Percentiles rank a stretch among this genome's conserved stretches.
phyloP scores from a whole-genome alignment of 2,888 invertebrate genomes.

The Auanema sp. region DNA sequence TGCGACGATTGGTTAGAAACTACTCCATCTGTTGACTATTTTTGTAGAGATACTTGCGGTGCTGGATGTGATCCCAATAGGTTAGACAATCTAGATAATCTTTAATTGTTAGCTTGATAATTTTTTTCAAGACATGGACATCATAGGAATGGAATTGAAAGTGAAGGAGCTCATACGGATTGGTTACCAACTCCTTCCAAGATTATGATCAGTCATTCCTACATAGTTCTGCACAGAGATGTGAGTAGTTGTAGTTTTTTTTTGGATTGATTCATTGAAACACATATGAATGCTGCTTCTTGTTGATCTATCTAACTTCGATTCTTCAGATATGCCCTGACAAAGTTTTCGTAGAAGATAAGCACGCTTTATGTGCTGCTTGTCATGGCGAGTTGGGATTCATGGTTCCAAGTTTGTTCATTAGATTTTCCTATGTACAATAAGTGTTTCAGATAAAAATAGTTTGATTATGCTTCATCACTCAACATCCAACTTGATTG shows the following conservation, averaged over 20 bases:
- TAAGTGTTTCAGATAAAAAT: constrained; percentile 3
- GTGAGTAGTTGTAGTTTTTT: constrained; percentile 4
- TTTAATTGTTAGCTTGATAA: neutral
- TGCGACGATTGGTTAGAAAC: constrained; percentile 53
- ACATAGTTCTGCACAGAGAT: constrained; percentile 22
- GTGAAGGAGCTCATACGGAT: constrained; percentile 25
- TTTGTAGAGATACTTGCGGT: constrained; percentile 50
- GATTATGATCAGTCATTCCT: constrained; percentile 42
- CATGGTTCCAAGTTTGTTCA: constrained; percentile 27
- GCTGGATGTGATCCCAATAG: constrained; percentile 42
- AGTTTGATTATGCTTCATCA: constrained; percentile 13
- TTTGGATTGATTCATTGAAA: constrained; percentile 3
- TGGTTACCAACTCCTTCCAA: constrained; percentile 41
- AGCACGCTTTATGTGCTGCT: constrained; percentile 30
- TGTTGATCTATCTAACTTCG: neutral
- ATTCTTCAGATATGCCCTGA: constrained; percentile 17
- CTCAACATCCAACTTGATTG: constrained; percentile 5
- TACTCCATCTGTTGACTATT: constrained; percentile 50
- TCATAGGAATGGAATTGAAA: constrained; percentile 14
- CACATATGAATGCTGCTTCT: neutral
- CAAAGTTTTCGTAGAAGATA: constrained; percentile 20
- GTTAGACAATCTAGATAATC: constrained; percentile 3
- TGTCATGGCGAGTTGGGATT: constrained; percentile 32
- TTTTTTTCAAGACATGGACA: constrained; percentile 6
- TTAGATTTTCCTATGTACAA: neutral